A percentile compares a stretch with the other conserved stretches of the same genome.
Evolutionary conservation across 2,888 invertebrate genomes (phyloP).

Genomic region (Fabriciana adippe): DNA sequence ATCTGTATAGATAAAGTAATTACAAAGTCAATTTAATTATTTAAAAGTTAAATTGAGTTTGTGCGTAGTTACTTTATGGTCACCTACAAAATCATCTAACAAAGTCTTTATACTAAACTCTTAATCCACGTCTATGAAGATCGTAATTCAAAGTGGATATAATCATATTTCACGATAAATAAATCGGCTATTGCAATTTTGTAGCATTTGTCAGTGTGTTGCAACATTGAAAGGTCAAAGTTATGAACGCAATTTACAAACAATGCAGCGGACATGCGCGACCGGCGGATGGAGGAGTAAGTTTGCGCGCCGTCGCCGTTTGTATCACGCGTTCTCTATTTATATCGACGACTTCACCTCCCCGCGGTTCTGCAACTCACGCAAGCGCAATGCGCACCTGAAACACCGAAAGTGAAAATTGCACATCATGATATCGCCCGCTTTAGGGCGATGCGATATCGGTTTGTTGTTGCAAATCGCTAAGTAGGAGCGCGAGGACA

Average conservation of each 20-base stretch:
- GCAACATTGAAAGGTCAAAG: conserved; percentile 46
- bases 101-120: too few species aligned
- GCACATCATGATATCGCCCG: conserved; percentile 67
- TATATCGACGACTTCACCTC: conserved; percentile 69
- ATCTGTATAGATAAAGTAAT: too few species aligned
- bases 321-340: conserved; percentile 61
- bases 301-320: conserved; percentile 43
- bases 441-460: conserved; percentile 50
- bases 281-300: conserved; percentile 38
- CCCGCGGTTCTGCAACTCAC: conserved; percentile 54
- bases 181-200: conserved; percentile 16
- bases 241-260: conserved; percentile 61
- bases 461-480: conserved; percentile 46
- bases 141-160: too few species aligned
- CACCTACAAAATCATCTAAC: too few species aligned
- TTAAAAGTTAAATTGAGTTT: too few species aligned
- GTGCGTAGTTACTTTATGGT: too few species aligned
- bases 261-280: conserved; percentile 65
- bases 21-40: too few species aligned
- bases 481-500: conserved; percentile 48
- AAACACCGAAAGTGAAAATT: conserved; percentile 75
- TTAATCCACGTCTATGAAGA: too few species aligned
- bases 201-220: conserved; percentile 25
- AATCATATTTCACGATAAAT: background rate
- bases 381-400: conserved; percentile 66